phyloP scores from a whole-genome alignment of 2,797 vertebrate genomes.

The Discoglossus pictus region DNA sequence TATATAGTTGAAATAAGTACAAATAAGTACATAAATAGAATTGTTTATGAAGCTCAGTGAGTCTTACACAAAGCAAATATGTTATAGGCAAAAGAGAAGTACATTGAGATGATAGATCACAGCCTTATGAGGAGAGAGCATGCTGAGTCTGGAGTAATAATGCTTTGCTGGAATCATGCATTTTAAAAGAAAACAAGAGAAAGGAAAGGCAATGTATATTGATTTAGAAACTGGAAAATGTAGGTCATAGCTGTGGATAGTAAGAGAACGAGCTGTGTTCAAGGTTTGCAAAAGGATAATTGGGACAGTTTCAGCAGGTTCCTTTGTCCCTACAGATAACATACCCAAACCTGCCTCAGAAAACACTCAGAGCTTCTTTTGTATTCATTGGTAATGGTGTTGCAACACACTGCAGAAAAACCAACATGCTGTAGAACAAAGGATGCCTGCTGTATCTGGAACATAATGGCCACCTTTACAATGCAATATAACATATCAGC shows the following conservation, averaged over 20 bases:
- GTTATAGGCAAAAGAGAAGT: slow-evolving; percentile 32
- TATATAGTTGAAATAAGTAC: no score
- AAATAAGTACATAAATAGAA: no score
- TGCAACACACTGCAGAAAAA: no score
- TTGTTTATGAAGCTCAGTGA: no score
- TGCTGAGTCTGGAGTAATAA: slow-evolving; percentile 34
- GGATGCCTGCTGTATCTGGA: no score
- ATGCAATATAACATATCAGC: no score
- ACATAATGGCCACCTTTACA: no score
- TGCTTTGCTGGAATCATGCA: slow-evolving; percentile 26
- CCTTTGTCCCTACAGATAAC: slow-evolving; percentile 13
- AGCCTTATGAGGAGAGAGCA: slow-evolving; percentile 33
- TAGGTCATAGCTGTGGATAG: slow-evolving; percentile 23
- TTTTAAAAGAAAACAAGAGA: slow-evolving; percentile 11
- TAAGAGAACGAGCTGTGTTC: slow-evolving; percentile 27
- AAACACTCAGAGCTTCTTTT: no score
- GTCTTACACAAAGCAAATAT: slow-evolving; percentile 34
- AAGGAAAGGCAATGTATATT: no score
- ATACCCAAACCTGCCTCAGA: no score
- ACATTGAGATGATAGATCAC: slow-evolving; percentile 35
- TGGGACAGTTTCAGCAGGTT: slow-evolving; percentile 30
- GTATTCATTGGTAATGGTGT: no score
- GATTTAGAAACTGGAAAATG: slow-evolving; percentile 8
- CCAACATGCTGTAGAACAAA: no score
- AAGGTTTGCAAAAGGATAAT: slow-evolving; percentile 31